Percentiles rank a stretch among this genome's conserved stretches.
Conservation (phyloP, 2,888 invertebrate species). For the Scrobipalpa atriplicella region DNA sequence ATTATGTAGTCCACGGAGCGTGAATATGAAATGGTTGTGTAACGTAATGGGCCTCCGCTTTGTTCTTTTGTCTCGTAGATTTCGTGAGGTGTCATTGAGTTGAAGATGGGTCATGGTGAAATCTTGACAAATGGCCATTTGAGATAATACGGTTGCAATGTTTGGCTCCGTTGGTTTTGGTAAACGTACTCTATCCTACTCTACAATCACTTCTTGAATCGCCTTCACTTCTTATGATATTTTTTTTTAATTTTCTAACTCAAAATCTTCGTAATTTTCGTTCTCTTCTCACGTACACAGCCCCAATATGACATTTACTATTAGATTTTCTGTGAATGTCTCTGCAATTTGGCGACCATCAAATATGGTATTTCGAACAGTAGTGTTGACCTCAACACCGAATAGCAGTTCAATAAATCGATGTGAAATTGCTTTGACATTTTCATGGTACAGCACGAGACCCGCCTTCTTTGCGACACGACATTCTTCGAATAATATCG, state of each 20-base stretch:
- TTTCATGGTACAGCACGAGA: constrained; percentile 35
- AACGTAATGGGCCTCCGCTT: constrained; percentile 67
- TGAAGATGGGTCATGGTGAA: constrained; percentile 72
- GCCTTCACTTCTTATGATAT: no score
- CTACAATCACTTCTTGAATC: no score
- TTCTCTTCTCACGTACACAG: not conserved
- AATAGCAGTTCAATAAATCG: constrained; percentile 45
- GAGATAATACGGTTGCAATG: constrained; percentile 28
- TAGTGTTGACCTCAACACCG: constrained; percentile 36
- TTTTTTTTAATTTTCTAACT: no score
- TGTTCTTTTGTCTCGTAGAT: constrained; percentile 72
- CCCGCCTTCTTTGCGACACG: constrained; percentile 36
- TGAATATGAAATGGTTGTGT: constrained; percentile 69
- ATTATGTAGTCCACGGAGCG: constrained; percentile 66
- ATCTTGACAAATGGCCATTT: constrained; percentile 45
- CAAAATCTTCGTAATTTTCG: no score
- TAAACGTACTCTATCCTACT: not conserved
- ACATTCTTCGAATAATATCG: constrained; percentile 32
- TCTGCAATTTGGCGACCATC: not conserved
- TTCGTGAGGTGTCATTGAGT: constrained; percentile 71
- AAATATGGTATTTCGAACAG: constrained; percentile 29
- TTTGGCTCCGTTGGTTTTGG: constrained; percentile 18
- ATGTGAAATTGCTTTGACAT: constrained; percentile 62
- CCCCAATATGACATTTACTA: not conserved
- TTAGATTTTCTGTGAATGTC: not conserved